Conservation (phyloP, 2,888 invertebrate genomes). For the Asteroscopus sphinx region DNA sequence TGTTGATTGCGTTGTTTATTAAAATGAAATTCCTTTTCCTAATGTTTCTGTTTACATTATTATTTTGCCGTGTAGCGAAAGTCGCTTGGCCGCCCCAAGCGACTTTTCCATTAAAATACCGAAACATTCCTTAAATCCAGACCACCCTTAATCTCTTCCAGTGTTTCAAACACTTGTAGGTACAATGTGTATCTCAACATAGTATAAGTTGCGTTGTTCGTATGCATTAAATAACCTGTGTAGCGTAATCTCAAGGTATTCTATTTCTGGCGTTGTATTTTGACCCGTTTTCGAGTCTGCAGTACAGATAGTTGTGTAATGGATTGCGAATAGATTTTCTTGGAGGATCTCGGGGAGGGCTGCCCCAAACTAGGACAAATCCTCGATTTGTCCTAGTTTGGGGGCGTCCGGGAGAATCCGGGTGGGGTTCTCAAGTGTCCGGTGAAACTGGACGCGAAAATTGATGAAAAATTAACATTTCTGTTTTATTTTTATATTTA, state of each 20-base stretch:
- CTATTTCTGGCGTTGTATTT: conserved; percentile 54
- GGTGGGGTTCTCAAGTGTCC: too few relatives aligned
- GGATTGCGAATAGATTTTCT: conserved; percentile 40
- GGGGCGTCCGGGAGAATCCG: too few relatives aligned
- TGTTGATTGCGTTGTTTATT: conserved; percentile 4
- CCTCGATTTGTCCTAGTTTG: too few relatives aligned
- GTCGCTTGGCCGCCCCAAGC: conserved; percentile 1
- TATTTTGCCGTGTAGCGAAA: conserved; percentile 4
- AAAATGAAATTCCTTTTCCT: conserved; percentile 15
- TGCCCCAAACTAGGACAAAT: too few relatives aligned
- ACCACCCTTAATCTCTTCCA: conserved; percentile 23
- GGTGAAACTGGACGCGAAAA: too few relatives aligned
- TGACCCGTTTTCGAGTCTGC: conserved; percentile 47
- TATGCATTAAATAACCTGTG: conserved; percentile 49
- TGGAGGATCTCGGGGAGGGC: conserved; percentile 1
- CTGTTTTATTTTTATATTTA: too few relatives aligned
- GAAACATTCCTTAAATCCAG: conserved; percentile 23
- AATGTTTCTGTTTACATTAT: background rate
- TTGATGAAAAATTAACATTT: too few relatives aligned
- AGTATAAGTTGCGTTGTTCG: conserved; percentile 44
- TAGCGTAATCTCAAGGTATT: conserved; percentile 54
- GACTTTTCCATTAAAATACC: conserved; percentile 23
- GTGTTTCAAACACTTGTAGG: conserved; percentile 29
- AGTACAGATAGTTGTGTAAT: conserved; percentile 21
- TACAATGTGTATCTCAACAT: conserved; percentile 42